A percentile compares a stretch with the other conserved stretches of the same genome.
Evolutionary conservation across 1,140 invertebrate genomes (phyloP).

Genomic region (Cecropterus lyciades): DNA sequence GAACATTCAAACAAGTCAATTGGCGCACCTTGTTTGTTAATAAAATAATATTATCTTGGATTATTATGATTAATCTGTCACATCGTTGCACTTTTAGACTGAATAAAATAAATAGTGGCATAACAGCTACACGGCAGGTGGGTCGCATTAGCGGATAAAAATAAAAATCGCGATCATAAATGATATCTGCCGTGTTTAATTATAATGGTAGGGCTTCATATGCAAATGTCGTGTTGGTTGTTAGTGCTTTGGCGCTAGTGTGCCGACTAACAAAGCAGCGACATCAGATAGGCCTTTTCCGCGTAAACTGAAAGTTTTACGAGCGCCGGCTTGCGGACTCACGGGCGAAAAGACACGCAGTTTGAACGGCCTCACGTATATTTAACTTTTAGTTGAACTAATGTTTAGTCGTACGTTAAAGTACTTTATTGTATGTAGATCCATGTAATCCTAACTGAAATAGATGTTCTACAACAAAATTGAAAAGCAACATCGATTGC

Average conservation of each 20-base stretch:
- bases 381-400: too few species aligned
- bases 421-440: too few species aligned
- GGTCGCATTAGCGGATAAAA: slow-evolving; percentile 13
- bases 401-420: too few species aligned
- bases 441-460: too few species aligned
- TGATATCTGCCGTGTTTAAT: slow-evolving; percentile 25
- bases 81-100: not conserved
- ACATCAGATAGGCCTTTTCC: slow-evolving; percentile 45
- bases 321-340: slow-evolving; percentile 8
- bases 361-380: too few species aligned
- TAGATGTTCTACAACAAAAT: too few species aligned
- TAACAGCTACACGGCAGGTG: slow-evolving; percentile 12
- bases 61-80: slow-evolving; percentile 32
- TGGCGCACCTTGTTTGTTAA: slow-evolving; percentile 28
- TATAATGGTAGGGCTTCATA: slow-evolving; percentile 12
- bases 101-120: slow-evolving; percentile 5
- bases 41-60: slow-evolving; percentile 29
- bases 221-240: slow-evolving; percentile 21
- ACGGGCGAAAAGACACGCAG: slow-evolving; percentile 1
- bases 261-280: slow-evolving; percentile 33
- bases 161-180: slow-evolving; percentile 22
- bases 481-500: too few species aligned
- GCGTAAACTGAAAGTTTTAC: slow-evolving; percentile 41
- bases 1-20: slow-evolving; percentile 27
- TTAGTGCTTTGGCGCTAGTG: slow-evolving; percentile 32